A percentile compares a stretch with the other conserved stretches of the same genome.
Conservation (phyloP, 1,140 invertebrate species). For the Bactericera cockerelli region DNA sequence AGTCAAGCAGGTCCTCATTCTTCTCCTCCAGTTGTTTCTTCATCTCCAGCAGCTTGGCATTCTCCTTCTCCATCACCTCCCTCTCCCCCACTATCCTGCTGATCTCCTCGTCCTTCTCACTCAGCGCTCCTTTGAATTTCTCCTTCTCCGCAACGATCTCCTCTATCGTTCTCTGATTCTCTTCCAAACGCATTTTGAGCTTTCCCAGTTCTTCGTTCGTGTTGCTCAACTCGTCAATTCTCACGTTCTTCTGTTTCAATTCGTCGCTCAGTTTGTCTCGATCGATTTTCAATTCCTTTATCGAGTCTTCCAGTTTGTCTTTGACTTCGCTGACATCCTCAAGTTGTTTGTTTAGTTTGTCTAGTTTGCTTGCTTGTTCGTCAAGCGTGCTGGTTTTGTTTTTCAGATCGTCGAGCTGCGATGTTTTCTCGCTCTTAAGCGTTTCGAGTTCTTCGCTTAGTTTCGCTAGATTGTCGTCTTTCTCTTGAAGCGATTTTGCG, state of each 20-base stretch:
- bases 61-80: neutral
- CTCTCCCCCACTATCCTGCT: neutral
- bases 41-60: too few species aligned
- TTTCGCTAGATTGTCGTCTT: neutral
- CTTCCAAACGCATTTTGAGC: neutral
- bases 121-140: neutral
- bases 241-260: neutral
- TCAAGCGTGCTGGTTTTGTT: neutral
- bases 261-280: neutral
- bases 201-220: neutral
- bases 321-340: neutral
- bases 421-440: neutral
- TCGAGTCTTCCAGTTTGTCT: neutral
- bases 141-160: neutral
- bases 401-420: neutral
- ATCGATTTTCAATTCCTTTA: conserved; percentile 6
- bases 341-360: neutral
- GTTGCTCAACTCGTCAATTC: neutral
- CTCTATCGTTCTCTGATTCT: neutral
- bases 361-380: neutral
- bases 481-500: neutral
- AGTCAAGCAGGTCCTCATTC: too few species aligned
- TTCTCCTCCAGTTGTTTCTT: too few species aligned
- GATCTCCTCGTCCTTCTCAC: neutral
- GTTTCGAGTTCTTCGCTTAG: neutral